Evolutionary conservation across 23 tunicate genomes (phyloP).

Genomic region (Ascidia mentula): DNA sequence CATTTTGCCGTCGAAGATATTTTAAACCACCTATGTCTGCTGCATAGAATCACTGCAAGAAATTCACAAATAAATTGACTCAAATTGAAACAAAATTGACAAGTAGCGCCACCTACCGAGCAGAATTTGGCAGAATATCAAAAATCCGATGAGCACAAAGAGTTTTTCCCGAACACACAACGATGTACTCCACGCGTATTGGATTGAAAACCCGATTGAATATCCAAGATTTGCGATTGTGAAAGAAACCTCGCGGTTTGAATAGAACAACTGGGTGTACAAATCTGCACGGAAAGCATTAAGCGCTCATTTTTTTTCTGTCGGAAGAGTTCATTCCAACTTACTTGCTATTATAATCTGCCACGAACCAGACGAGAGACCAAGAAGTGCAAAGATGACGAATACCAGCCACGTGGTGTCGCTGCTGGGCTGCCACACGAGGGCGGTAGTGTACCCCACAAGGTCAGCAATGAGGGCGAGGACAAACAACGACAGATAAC

Average conservation of each 20-base stretch:
- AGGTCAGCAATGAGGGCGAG: constrained; percentile 23
- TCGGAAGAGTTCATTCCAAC: background rate
- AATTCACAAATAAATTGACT: too few relatives aligned
- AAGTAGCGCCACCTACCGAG: background rate
- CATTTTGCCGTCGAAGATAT: too few relatives aligned
- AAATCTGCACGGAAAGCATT: too few relatives aligned
- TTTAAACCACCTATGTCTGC: too few relatives aligned
- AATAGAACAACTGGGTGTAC: constrained; percentile 2
- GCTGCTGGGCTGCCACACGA: constrained; percentile 50
- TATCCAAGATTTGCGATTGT: background rate
- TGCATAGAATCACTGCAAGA: too few relatives aligned
- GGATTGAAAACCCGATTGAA: constrained; percentile 12
- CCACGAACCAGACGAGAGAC: constrained; percentile 14
- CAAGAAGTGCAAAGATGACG: constrained; percentile 27
- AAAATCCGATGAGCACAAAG: background rate
- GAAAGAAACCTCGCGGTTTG: constrained; percentile 10
- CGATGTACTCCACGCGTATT: constrained; percentile 11
- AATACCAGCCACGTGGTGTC: constrained; percentile 26
- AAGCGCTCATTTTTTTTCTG: background rate
- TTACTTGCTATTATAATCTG: constrained; percentile 19
- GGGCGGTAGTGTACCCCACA: constrained; percentile 18
- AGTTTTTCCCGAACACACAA: constrained; percentile 11
- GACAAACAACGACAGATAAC: constrained; percentile 12
- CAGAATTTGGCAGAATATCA: background rate
- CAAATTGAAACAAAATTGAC: background rate